These are phyloP conservation scores for Patella vulgata DNA, from an alignment of 1,140 invertebrate genomes.

Conservation along the genomic window DNA sequence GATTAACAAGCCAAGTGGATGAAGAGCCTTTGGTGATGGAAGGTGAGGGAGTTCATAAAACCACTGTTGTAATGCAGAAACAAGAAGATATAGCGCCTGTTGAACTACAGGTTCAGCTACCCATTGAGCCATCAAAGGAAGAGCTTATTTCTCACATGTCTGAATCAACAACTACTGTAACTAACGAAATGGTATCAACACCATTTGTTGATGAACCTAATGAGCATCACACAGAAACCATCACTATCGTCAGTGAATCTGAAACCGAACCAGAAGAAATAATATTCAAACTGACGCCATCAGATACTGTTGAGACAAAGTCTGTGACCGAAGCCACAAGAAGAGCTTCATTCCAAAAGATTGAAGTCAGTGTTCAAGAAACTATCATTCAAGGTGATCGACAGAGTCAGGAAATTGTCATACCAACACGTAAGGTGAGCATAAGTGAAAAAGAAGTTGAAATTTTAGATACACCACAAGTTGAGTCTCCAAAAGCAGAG, in stretches of 20 bases:
- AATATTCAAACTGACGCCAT: constrained; percentile 39
- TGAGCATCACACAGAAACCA: constrained; percentile 55
- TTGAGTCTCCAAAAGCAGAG: constrained; percentile 42
- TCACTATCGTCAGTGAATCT: constrained; percentile 48
- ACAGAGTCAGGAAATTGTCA: constrained; percentile 47
- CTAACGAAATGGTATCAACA: constrained; percentile 35
- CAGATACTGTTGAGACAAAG: constrained; percentile 32
- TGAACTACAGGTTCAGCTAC: constrained; percentile 44
- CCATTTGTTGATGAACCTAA: constrained; percentile 27
- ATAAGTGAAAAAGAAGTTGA: constrained; percentile 22
- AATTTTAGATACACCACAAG: constrained; percentile 1
- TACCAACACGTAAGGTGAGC: constrained; percentile 42
- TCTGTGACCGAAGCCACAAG: constrained; percentile 27
- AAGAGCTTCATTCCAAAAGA: constrained; percentile 43
- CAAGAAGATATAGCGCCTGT: constrained; percentile 43
- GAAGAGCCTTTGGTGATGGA: constrained; percentile 42
- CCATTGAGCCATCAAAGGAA: constrained; percentile 32
- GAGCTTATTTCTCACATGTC: constrained; percentile 42
- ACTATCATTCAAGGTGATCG: constrained; percentile 48
- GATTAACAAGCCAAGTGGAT: constrained; percentile 38
- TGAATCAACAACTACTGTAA: constrained; percentile 45
- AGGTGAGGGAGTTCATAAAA: constrained; percentile 42
- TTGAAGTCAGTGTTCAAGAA: constrained; percentile 58
- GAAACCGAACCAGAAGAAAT: constrained; percentile 39
- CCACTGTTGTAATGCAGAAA: constrained; percentile 40